Base-by-base conservation (phyloP, 2,113 vertebrate species). In the Recurvirostra avosetta region DNA sequence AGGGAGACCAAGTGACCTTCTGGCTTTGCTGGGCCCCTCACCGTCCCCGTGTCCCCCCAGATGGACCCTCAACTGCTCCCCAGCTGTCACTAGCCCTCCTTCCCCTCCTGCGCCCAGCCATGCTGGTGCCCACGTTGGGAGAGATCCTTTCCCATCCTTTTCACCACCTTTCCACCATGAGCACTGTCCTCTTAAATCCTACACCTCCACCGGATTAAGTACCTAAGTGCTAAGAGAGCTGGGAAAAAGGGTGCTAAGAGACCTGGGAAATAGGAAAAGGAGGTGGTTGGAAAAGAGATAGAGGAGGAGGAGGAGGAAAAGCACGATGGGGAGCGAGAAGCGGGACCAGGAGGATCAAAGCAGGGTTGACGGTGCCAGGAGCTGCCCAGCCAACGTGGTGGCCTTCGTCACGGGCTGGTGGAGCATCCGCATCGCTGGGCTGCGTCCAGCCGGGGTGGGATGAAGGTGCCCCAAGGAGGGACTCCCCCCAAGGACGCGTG, bases 401-500 rank as follows among this genome's bases (percentile, higher is more conserved):
- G 27, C 32, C 81, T 90, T 88, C 2, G 0, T 43, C 58, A n/a
- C 1, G 34, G 49, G 29, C 40, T 65, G 49, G 30, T 47, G 55
- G 29, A 86, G 13, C 49, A 52, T 55, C 49, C 14, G 47, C 67
- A 27, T 36, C 12, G 2, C 59, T 29, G 30, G 32, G 47, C 40
- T 88, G 43, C 5, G 1, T 25, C 16, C 62, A 34, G 68, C 20
- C 2, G 1, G 13, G 14, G 68, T 7, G 30, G 23, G 49, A 47
- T 34, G 36, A 68, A 30, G 23, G 8, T 52, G 17, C 7, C n/a
- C 25, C 72, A 40, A 56, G 29, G 21, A 56, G 10, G 9, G 11
- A 34, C 2, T 11, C 13, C 6, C 23, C 8, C 45, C 1, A 0
- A 52, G 36, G 23, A 38, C n/a, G 30, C 3, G 3, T n/a, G n/a